Evolutionary conservation across 2,797 vertebrate genomes (phyloP), one percentile per base, ranked within the genome.

Genomic region (Thaleichthys pacificus): DNA sequence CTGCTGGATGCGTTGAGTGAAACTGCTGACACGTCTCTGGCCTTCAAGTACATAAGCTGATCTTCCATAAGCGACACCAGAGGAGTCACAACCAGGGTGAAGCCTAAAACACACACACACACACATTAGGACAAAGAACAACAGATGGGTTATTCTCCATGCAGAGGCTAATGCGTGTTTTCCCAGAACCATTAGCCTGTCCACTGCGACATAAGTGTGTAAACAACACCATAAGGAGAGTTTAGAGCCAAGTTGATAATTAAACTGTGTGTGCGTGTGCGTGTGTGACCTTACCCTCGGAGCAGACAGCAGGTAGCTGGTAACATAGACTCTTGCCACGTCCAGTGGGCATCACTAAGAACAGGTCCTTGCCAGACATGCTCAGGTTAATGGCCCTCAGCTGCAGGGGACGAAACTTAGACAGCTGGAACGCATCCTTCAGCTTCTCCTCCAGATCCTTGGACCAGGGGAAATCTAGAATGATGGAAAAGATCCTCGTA

Each of bases 51-150:
- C 97, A 99, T 99, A 74, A 97, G 89, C 66, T 99, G 98, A 88
- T 99, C 97, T 86, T 99, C 97, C 96, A 99, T 98, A 74, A 99
- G 92, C 7, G 97, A 99, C 78, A 99, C 93, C 82, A 99, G 80
- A 1, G 97, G 97, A 73, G 94, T 95, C 75, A 99, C 88, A 60
- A 99, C 96, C 6, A 99, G 87, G 0, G 97, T 98, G 81, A 98
- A 96, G 80, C 97, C 97, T 99, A 85, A 30, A 0, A 58, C 32
- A 79, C 35, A 82, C 5, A 58, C 32, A 79, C 35, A 82, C 5
- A 38, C 38, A 38, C 6, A 54, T 51, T 15, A 57, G 19, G 38
- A 24, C 8, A 42, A 9, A 30, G 38, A 4, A 58, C 22, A 26
- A 63, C 47, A 56, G 69, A 58, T 38, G 51, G 56, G 2, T 22